phyloP scores from a whole-genome alignment of 2,888 invertebrate genomes.

The Boloria selene region DNA sequence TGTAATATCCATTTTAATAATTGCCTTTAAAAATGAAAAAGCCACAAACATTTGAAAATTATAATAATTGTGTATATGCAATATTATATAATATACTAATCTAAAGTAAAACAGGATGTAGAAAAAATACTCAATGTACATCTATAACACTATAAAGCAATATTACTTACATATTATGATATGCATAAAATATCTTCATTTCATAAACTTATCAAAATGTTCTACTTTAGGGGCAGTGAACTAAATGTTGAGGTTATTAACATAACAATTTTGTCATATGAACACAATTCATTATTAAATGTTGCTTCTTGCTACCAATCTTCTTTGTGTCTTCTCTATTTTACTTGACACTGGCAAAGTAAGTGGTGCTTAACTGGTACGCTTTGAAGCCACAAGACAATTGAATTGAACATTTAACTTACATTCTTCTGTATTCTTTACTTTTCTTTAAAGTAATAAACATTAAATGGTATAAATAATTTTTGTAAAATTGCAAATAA shows the following conservation, averaged over 20 bases:
- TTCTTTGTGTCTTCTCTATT: too few relatives aligned
- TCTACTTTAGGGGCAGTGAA: slow-evolving; percentile 29
- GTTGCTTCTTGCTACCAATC: too few relatives aligned
- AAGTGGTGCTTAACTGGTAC: too few relatives aligned
- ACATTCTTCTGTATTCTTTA: background rate
- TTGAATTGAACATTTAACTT: background rate
- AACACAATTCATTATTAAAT: background rate
- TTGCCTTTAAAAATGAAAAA: too few relatives aligned
- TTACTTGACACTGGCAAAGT: too few relatives aligned
- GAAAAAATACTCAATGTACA: background rate
- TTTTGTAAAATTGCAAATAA: slow-evolving; percentile 7
- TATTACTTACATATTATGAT: background rate
- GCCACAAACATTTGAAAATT: too few relatives aligned
- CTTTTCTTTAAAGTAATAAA: background rate
- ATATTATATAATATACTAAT: too few relatives aligned
- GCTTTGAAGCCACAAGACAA: too few relatives aligned
- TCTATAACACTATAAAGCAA: too few relatives aligned
- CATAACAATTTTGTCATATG: slow-evolving; percentile 3
- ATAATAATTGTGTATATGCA: too few relatives aligned
- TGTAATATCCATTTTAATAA: too few relatives aligned
- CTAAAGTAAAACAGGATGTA: background rate
- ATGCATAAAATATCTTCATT: slow-evolving; percentile 5
- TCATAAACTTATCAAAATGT: slow-evolving; percentile 22
- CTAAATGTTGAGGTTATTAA: slow-evolving; percentile 31
- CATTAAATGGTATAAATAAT: background rate